Conservation (phyloP, 1,140 invertebrate species). For the Diorhabda carinulata region DNA sequence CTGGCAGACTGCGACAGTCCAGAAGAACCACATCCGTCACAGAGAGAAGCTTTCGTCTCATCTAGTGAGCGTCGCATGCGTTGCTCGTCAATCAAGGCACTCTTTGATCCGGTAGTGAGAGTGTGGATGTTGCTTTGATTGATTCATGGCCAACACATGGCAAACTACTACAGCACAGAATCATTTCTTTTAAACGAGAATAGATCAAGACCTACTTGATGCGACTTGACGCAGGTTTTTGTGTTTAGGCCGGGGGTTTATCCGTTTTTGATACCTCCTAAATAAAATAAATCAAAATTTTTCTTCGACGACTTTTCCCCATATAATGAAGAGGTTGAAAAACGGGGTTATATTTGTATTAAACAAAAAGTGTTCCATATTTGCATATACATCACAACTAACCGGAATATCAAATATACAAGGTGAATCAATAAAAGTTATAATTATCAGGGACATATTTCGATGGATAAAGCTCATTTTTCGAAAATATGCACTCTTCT, state of each 20-base stretch:
- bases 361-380: no score
- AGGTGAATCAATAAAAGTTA: no score
- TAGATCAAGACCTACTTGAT: slow-evolving; percentile 9
- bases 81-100: slow-evolving; percentile 21
- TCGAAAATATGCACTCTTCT: no score
- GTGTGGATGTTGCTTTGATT: slow-evolving; percentile 22
- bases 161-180: not conserved
- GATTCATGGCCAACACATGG: slow-evolving; percentile 21
- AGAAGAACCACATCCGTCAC: slow-evolving; percentile 21
- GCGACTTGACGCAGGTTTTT: not conserved
- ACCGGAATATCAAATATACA: no score
- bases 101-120: slow-evolving; percentile 20
- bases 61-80: slow-evolving; percentile 12
- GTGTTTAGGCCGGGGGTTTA: not conserved
- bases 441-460: no score
- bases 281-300: no score
- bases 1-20: slow-evolving; percentile 18
- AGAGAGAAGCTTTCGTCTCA: slow-evolving; percentile 3
- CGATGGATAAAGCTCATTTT: no score
- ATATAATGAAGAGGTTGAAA: no score
- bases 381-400: no score
- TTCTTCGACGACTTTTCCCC: no score
- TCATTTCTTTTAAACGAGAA: slow-evolving; percentile 7
- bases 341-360: no score
- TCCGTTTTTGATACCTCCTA: no score